A percentile compares a stretch with the other conserved stretches of the same genome.
Evolutionary conservation across 2,888 invertebrate genomes (phyloP).

Genomic region (Drosophila mulleri): DNA sequence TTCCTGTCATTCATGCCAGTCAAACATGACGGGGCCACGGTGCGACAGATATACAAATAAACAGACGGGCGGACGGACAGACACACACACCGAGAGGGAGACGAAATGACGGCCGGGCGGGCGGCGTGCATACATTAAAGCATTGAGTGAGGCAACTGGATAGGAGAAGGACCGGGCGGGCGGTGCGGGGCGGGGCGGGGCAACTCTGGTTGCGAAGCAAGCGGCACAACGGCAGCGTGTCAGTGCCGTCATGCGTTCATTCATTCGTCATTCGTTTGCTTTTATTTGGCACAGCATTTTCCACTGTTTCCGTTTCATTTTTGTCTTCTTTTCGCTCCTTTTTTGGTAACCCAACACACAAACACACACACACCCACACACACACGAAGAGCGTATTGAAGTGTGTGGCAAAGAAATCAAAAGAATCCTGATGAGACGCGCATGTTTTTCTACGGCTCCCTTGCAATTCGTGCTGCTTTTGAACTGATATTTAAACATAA

Average conservation of each 20-base stretch:
- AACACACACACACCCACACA: too few species aligned
- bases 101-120: conserved; percentile 6
- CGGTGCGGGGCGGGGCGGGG: not conserved
- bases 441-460: conserved; percentile 32
- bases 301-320: conserved; percentile 14
- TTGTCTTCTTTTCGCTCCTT: conserved; percentile 7
- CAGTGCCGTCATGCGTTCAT: conserved; percentile 72
- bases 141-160: conserved; percentile 35
- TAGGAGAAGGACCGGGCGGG: conserved; percentile 32
- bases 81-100: not conserved
- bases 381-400: conserved; percentile 58
- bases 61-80: conserved; percentile 18
- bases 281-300: conserved; percentile 60
- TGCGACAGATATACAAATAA: conserved; percentile 51
- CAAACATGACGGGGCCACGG: conserved; percentile 57
- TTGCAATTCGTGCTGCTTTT: conserved; percentile 35
- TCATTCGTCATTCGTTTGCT: conserved; percentile 73
- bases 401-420: conserved; percentile 71
- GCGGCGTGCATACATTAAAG: conserved; percentile 25
- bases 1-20: conserved; percentile 77
- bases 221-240: conserved; percentile 42
- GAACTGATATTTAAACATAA: conserved; percentile 26
- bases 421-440: conserved; percentile 73
- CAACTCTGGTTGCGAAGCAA: conserved; percentile 14
- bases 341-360: conserved; percentile 30